Conservation (phyloP, 2,888 invertebrate genomes). For the Ormyrus thymus region DNA sequence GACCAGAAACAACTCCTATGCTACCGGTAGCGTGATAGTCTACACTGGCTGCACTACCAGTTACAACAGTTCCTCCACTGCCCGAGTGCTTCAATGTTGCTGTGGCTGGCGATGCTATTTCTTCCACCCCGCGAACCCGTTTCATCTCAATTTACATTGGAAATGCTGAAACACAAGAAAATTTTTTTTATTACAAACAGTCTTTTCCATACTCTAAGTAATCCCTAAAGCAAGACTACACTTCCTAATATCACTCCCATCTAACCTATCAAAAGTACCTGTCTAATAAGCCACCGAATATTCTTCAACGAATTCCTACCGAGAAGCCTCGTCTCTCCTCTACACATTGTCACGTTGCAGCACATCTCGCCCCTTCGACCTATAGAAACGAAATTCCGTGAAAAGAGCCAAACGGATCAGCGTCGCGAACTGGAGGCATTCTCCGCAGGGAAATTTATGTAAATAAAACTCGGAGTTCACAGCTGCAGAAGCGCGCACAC, state of each 20-base stretch:
- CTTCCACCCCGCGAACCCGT: slow-evolving; percentile 76
- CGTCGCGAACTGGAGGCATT: background rate
- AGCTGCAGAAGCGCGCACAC: background rate
- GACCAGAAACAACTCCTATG: slow-evolving; percentile 72
- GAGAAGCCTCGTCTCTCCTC: background rate
- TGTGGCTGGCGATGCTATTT: slow-evolving; percentile 73
- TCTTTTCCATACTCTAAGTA: background rate
- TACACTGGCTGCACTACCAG: slow-evolving; percentile 72
- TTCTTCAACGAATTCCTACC: slow-evolving; percentile 23
- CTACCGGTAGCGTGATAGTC: slow-evolving; percentile 72
- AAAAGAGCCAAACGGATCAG: slow-evolving; percentile 1
- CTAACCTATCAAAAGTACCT: slow-evolving; percentile 15
- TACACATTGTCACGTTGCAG: background rate
- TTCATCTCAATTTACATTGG: slow-evolving; percentile 83
- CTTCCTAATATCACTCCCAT: no score
- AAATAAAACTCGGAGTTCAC: no score
- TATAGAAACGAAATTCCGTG: background rate
- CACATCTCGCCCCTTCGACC: background rate
- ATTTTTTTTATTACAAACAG: background rate
- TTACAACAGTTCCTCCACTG: slow-evolving; percentile 74
- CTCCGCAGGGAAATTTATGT: no score
- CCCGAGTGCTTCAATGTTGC: slow-evolving; percentile 76
- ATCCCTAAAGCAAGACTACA: no score
- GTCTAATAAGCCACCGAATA: slow-evolving; percentile 41
- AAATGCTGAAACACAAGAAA: slow-evolving; percentile 74